phyloP scores from a whole-genome alignment of 2,797 vertebrate species.

The Melanotaenia maccullochi region DNA sequence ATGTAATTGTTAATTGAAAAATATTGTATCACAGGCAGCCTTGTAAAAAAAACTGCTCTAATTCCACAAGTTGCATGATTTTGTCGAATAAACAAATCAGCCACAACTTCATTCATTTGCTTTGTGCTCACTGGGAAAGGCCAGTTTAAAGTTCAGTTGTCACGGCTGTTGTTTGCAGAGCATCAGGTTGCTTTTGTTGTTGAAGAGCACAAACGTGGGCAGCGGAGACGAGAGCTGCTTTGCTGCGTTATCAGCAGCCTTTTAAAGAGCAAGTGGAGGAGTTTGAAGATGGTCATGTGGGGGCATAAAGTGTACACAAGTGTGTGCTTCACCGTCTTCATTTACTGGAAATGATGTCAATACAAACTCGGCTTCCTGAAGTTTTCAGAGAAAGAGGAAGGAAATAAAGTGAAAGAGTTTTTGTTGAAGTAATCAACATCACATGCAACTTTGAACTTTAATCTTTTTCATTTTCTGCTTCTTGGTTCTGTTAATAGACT shows the following conservation, averaged over 20 bases:
- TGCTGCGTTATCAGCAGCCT: slow-evolving; percentile 11
- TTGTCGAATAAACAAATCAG: slow-evolving; percentile 53
- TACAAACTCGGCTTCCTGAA: not conserved
- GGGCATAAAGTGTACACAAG: slow-evolving; percentile 48
- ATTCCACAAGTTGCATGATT: slow-evolving; percentile 10
- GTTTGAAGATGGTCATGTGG: slow-evolving; percentile 58
- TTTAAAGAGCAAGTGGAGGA: slow-evolving; percentile 30
- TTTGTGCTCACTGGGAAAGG: slow-evolving; percentile 65
- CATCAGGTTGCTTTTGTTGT: slow-evolving; percentile 72
- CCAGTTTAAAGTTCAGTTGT: slow-evolving; percentile 72
- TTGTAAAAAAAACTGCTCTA: not conserved
- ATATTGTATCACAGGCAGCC: not conserved
- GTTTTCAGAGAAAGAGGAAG: slow-evolving; percentile 58
- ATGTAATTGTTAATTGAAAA: slow-evolving; percentile 3
- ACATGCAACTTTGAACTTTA: slow-evolving; percentile 2
- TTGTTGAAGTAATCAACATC: slow-evolving; percentile 4
- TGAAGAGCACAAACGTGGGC: slow-evolving; percentile 68
- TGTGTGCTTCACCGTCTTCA: slow-evolving; percentile 45
- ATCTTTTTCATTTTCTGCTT: not conserved
- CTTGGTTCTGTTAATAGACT: not conserved
- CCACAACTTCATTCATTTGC: slow-evolving; percentile 39
- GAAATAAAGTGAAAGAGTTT: slow-evolving; percentile 3
- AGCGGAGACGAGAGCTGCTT: slow-evolving; percentile 61
- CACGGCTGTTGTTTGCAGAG: slow-evolving; percentile 71
- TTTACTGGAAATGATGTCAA: slow-evolving; percentile 33